Evolutionary conservation across 2,113 vertebrate genomes (phyloP).

Genomic region (Zootoca vivipara): DNA sequence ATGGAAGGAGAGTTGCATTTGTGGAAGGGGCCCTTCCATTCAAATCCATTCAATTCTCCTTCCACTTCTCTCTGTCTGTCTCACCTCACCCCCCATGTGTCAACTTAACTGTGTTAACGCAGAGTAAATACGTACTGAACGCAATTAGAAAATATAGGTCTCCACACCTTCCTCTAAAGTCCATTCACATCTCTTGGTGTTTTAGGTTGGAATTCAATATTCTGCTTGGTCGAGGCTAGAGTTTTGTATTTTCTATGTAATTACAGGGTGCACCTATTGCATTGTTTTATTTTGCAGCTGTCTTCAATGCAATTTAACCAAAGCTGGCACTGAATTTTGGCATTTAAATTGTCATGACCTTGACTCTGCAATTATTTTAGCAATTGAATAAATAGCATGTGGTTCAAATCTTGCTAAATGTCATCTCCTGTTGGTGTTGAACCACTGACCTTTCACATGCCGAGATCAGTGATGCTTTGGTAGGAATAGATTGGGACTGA

Average conservation of each 20-base stretch:
- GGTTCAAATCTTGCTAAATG: neutral
- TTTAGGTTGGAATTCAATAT: neutral
- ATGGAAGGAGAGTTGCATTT: neutral
- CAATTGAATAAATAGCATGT: neutral
- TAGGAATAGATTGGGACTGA: neutral
- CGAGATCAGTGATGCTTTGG: neutral
- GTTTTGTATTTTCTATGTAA: neutral
- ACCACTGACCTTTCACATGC: neutral
- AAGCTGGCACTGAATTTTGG: neutral
- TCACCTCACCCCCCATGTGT: rapidly evolving
- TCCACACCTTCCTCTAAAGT: neutral
- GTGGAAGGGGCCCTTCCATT: neutral
- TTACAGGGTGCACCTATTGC: neutral
- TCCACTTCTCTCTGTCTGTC: neutral
- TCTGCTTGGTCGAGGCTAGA: neutral
- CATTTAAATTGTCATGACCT: neutral
- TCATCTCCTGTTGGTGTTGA: neutral
- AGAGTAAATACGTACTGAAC: neutral
- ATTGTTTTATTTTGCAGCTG: neutral
- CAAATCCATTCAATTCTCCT: neutral
- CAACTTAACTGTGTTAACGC: neutral
- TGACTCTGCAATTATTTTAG: neutral
- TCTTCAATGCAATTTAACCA: neutral
- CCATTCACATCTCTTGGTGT: neutral
- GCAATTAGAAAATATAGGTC: neutral